phyloP scores from a whole-genome alignment of 2,797 vertebrate genomes.

The Megalops cyprinoides region DNA sequence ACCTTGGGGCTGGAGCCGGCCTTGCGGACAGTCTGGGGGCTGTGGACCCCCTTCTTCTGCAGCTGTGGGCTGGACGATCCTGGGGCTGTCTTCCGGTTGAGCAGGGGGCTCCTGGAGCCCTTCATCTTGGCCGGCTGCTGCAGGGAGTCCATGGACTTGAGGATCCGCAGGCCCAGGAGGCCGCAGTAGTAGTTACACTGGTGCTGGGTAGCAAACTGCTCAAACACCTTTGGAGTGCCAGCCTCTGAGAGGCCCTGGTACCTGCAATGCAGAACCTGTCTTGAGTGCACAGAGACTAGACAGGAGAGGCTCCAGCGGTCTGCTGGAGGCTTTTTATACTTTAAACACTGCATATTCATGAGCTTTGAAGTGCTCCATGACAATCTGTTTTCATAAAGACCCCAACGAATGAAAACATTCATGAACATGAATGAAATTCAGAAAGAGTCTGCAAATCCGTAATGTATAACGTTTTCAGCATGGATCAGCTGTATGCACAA shows the following conservation, averaged over 20 bases:
- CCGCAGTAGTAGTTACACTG: slow-evolving; percentile 88
- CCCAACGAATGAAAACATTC: too few species aligned
- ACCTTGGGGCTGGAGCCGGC: slow-evolving; percentile 72
- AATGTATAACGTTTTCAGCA: too few species aligned
- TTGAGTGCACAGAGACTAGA: neutral
- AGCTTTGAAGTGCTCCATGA: neutral
- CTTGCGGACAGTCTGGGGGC: slow-evolving; percentile 81
- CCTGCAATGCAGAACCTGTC: slow-evolving; percentile 65
- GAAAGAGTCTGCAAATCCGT: too few species aligned
- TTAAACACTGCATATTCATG: neutral
- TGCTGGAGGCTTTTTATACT: neutral
- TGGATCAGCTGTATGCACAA: neutral
- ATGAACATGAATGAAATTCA: too few species aligned
- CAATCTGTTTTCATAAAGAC: too few species aligned
- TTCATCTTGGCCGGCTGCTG: slow-evolving; percentile 76
- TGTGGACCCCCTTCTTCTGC: slow-evolving; percentile 70
- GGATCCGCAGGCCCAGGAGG: slow-evolving; percentile 77
- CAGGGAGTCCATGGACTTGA: slow-evolving; percentile 76
- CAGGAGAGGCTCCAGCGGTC: neutral
- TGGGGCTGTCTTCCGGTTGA: slow-evolving; percentile 74
- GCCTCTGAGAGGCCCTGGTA: slow-evolving; percentile 86
- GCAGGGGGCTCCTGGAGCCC: slow-evolving; percentile 81
- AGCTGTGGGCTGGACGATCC: slow-evolving; percentile 84
- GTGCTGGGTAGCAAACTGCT: slow-evolving; percentile 81
- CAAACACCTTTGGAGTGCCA: slow-evolving; percentile 81